Base-by-base conservation (phyloP, 2,797 vertebrate species). In the Oreochromis mossambicus region DNA sequence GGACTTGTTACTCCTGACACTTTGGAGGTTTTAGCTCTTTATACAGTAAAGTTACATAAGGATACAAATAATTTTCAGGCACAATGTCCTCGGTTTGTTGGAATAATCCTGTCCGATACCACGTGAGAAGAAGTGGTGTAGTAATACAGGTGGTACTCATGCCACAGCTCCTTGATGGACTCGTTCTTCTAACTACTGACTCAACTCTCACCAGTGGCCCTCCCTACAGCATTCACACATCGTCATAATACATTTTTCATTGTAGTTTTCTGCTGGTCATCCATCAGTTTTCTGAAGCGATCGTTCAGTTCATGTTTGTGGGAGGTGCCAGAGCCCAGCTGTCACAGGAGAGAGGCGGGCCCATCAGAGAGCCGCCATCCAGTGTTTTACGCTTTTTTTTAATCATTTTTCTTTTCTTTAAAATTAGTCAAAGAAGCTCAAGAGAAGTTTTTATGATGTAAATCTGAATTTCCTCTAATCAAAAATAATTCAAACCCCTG, bases 401-500 rank as follows among this genome's bases (percentile, higher is more conserved):
- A 26, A 21, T 0, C 6, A 21, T 21, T 52, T 52, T 52, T 52
- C 21, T 52, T 52, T 52, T 52, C n/a, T 52, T 52, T 21, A 52
- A 0, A 52, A 52, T 52, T 21, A 52, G 0, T 21, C 51, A 52
- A 52, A 21, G n/a, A 21, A 52, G n/a, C 50, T 52, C 5, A 52
- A 52, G 5, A 21, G 3, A 21, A 21, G 9, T 0, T 52, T 52
- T 21, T 52, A 52, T 1, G 21, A 11, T 52, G 50, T 52, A 21
- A 52, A 52, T 21, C n/a, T 21, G 50, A 52, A 52, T 52, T 52
- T 52, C 50, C 3, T 52, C 11, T 21, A 52, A 52, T 52, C 50
- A 52, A 11, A 52, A 52, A 6, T 21, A 21, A 52, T 52, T 52
- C 0, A 51, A 51, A 51, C 19, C 0, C 19, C 2, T 51, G 50